A percentile compares a stretch with the other conserved stretches of the same genome.
Evolutionary conservation across 2,888 invertebrate species (phyloP).

Genomic region (Heliconius aoede): DNA sequence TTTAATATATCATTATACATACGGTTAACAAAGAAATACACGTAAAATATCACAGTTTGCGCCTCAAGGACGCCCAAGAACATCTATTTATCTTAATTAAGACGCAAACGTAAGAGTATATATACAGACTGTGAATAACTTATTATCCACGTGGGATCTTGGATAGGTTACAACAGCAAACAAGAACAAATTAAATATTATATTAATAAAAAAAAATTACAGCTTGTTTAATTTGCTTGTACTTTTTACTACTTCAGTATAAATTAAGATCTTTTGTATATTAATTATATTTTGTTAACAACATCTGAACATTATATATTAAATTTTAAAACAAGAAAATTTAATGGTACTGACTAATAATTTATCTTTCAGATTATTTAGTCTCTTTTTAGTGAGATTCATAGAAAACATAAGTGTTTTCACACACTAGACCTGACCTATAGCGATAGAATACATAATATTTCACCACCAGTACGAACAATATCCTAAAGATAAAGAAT

Average conservation of each 20-base stretch:
- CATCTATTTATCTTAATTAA: conserved; percentile 9
- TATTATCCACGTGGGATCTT: not conserved
- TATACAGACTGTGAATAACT: not conserved
- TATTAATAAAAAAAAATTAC: no score
- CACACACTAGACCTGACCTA: no score
- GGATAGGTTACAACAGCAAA: not conserved
- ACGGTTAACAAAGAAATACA: not conserved
- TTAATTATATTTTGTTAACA: not conserved
- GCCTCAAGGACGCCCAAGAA: not conserved
- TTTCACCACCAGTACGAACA: not conserved
- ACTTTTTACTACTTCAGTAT: not conserved
- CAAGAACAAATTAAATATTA: no score
- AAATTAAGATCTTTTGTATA: not conserved
- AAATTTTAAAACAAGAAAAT: no score
- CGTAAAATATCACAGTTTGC: not conserved
- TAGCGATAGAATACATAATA: not conserved
- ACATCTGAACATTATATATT: not conserved
- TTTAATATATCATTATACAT: no score
- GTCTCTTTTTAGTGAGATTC: no score
- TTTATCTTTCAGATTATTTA: no score
- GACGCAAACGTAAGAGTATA: not conserved
- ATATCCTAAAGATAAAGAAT: not conserved
- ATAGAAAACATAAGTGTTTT: no score
- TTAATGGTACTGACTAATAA: no score
- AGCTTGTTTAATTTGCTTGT: not conserved